These are phyloP conservation scores for Triplophysa tibetana DNA, from an alignment of 2,113 vertebrate genomes.

Conservation along the genomic window DNA sequence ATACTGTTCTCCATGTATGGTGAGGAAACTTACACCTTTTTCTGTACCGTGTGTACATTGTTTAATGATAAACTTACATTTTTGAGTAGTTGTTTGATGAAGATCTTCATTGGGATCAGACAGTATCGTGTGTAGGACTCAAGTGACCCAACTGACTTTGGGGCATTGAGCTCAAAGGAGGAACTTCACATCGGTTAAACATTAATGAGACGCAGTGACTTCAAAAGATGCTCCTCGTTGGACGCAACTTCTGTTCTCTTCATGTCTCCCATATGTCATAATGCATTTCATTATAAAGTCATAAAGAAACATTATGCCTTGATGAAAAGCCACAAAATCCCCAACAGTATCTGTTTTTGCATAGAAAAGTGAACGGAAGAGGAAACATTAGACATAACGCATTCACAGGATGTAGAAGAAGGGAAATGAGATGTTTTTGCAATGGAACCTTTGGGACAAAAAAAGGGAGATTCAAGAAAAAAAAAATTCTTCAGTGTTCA, in stretches of 20 bases:
- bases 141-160: neutral
- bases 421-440: neutral
- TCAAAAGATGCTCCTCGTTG: constrained; percentile 4
- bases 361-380: neutral
- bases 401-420: neutral
- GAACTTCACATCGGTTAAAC: constrained; percentile 23
- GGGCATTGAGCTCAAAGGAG: constrained; percentile 9
- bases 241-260: neutral
- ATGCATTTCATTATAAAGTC: constrained; percentile 40
- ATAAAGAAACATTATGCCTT: constrained; percentile 27
- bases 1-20: too few species aligned
- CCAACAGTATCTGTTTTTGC: constrained; percentile 4
- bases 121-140: neutral
- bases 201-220: constrained; percentile 20
- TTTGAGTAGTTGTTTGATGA: neutral
- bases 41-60: too few species aligned
- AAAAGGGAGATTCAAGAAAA: neutral
- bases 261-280: constrained; percentile 7
- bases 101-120: neutral
- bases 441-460: neutral
- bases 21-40: too few species aligned
- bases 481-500: neutral
- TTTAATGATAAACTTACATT: neutral
- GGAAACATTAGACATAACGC: neutral
- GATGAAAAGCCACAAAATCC: constrained; percentile 1